phyloP scores from a whole-genome alignment of 2,797 vertebrate species.

The Tragelaphus oryx region DNA sequence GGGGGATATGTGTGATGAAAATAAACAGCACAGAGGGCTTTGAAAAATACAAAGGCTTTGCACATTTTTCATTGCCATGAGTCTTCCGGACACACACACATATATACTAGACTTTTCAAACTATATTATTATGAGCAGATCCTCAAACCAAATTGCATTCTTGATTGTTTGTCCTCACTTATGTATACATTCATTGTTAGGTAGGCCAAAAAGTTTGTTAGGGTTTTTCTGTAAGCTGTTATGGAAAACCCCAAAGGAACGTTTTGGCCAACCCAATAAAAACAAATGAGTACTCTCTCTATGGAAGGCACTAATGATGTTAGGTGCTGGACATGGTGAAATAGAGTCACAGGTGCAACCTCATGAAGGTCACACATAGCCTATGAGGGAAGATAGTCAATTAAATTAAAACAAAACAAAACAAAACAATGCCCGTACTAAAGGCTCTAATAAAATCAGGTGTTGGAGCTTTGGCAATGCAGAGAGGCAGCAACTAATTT shows the following conservation, averaged over 20 bases:
- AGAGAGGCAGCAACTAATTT: neutral
- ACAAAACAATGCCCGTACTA: neutral
- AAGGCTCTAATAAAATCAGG: neutral
- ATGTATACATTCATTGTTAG: neutral
- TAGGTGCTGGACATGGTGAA: neutral
- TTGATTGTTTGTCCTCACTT: neutral
- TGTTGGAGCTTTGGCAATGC: neutral
- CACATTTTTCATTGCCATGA: neutral
- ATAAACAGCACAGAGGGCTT: slow-evolving; percentile 22
- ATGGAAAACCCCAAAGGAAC: neutral
- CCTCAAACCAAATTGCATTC: slow-evolving; percentile 35
- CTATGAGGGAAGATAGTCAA: neutral
- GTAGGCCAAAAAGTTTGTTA: neutral
- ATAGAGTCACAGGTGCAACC: neutral
- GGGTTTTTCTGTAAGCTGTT: neutral
- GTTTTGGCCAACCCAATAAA: neutral
- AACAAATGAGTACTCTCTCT: slow-evolving; percentile 20
- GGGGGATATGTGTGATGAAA: slow-evolving; percentile 29
- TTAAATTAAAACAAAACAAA: neutral
- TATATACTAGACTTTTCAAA: slow-evolving; percentile 13
- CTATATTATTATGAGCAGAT: slow-evolving; percentile 36
- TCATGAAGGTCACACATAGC: neutral
- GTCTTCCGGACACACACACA: neutral
- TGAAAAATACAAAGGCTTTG: slow-evolving; percentile 8
- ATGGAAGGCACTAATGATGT: neutral